Evolutionary conservation across 2,888 invertebrate genomes (phyloP), one percentile per base, ranked within the genome.

Genomic region (Pantelozetes paolii): DNA sequence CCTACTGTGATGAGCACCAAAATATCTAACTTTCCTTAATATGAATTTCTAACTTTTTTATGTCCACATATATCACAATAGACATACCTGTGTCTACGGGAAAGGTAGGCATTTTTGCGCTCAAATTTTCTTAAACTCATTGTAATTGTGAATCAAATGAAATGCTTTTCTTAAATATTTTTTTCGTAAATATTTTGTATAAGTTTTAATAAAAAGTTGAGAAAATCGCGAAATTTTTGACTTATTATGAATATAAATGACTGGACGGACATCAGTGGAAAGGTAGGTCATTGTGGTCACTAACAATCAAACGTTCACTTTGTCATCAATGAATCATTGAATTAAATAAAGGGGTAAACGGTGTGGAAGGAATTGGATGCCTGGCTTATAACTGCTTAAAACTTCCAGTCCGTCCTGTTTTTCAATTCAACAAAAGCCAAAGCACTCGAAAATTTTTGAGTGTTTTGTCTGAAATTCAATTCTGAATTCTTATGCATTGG

Each of bases 391-490:
- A 67, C 23, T 32, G 62, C 36, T 64, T 64, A 64, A 2, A 28
- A 18, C 48, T 30, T 15, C 30, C 45, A 42, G 42, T 69, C 45
- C 69, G 64, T 64, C 69, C 42, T 69, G 69, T 69, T 69, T 69
- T 20, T 26, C n/a, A 26, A 42, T 45, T 45, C 18, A 69, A 69
- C 69, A 69, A 69, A 69, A 69, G 69, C 42, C 42, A 69, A 40
- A 69, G 42, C 69, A 69, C 69, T 69, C 26, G 45, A 69, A 45
- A 40, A 69, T 28, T 69, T 69, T 42, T 69, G 69, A 69, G 69
- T 69, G 69, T 69, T 69, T 69, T 69, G 69, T 69, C 69, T 69
- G 69, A 20, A 69, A 40, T 69, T 69, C 69, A 69, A 69, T 69
- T 69, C 69, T 45, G 36, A 42, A 69, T 69, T 69, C 69, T 69